Base-by-base conservation (phyloP, 2,113 vertebrate species). In the Ibidorhyncha struthersii region DNA sequence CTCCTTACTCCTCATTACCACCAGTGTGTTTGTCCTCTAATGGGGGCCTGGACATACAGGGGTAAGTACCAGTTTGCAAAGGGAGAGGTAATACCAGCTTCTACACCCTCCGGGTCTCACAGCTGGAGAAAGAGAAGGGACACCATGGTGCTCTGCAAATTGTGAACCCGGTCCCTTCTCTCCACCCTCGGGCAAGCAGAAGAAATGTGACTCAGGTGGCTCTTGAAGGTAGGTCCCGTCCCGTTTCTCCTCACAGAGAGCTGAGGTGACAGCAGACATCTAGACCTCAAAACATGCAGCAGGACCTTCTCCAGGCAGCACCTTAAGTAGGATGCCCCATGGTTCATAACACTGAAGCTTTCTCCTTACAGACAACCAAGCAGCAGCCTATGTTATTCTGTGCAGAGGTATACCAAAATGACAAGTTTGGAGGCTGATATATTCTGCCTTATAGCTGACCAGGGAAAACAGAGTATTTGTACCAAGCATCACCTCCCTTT, bases 11-110 rank as follows among this genome's bases (percentile, higher is more conserved):
- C 50, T 49, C 38, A 2, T 62, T 29, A 45, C 7, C 40, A 36
- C 23, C 14, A 17, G 14, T 2, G 1, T 32, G 29, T 49, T 49
- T 52, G 36, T 40, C 25, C 12, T 63, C 36, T 30, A 21, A 43
- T 0, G 0, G 21, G 12, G 19, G 6, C 27, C 27, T 30, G 4
- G 30, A 38, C 18, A 32, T 1, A 2, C 26, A 41, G 38, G 0
- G 1, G 4, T 38, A 83, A 77, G 38, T 11, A 69, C 15, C 40
- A 71, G 29, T 43, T 84, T 45, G 43, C 27, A 83, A 41, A 76
- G 15, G 17, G 11, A 85, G 8, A 73, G 19, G 6, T 30, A 72
- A 52, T 25, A 55, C 3, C 1, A 3, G 8, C 25, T 63, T 85
- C 26, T 55, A 27, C 10, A 23, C 2, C 1, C 18, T 87, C 8